These are phyloP conservation scores for Meteorus sp. DNA, from an alignment of 1,140 invertebrate genomes.

Conservation along the genomic window DNA sequence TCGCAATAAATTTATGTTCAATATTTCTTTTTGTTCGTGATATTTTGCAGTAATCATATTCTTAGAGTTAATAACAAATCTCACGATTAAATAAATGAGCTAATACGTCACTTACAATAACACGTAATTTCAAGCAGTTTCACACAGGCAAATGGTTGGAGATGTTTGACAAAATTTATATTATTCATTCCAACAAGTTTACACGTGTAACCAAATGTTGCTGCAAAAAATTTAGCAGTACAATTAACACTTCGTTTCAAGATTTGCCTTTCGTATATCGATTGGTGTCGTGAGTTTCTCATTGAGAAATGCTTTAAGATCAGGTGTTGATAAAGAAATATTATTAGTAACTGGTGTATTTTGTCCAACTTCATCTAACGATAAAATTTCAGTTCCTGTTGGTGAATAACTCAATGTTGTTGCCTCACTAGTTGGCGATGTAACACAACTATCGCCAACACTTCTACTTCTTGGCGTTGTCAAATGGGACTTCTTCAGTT, in stretches of 20 bases:
- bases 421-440: conserved; percentile 48
- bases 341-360: conserved; percentile 30
- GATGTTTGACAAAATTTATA: background rate
- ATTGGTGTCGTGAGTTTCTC: conserved; percentile 34
- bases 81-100: too few relatives aligned
- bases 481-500: conserved; percentile 35
- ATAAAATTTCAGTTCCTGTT: conserved; percentile 45
- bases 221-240: too few relatives aligned
- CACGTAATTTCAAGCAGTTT: too few relatives aligned
- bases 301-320: conserved; percentile 24
- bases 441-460: conserved; percentile 49
- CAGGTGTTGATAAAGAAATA: conserved; percentile 27
- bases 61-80: too few relatives aligned
- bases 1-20: too few relatives aligned
- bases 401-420: conserved; percentile 49
- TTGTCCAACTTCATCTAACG: conserved; percentile 41
- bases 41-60: too few relatives aligned
- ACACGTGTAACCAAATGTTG: background rate
- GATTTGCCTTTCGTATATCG: conserved; percentile 38
- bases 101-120: too few relatives aligned
- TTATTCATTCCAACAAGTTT: too few relatives aligned
- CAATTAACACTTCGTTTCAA: conserved; percentile 49
- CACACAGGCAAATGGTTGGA: background rate
- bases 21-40: too few relatives aligned
- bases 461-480: conserved; percentile 41